Evolutionary conservation across 2,113 vertebrate species (phyloP), one percentile per base, ranked within the genome.

Genomic region (Sturnus vulgaris): DNA sequence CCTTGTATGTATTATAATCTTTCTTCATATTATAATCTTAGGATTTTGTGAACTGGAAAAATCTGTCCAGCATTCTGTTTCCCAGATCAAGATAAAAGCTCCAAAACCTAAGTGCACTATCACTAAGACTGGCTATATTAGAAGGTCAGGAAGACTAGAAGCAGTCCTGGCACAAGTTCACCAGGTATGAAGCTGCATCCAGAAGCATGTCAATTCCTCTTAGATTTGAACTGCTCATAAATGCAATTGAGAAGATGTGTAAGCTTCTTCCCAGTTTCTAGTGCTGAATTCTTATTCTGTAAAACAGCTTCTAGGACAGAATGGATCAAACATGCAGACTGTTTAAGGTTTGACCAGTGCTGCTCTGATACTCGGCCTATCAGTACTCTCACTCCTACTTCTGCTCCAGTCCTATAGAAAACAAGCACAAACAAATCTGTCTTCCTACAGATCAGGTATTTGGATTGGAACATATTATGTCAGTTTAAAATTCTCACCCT

Each of bases 41-140:
- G 99, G 99, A 60, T 95, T 99, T 61, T 92, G 97, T 39, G 97
- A 99, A 72, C 90, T 99, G 81, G 99, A 99, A 84, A 94, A 97
- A 19, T 86, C 92, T 95, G 97, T 99, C 57, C 97, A 95, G 15
- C 70, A 92, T 69, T 98, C 98, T 57, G 90, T 98, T 60, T 96
- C 95, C 20, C 97, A 98, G 52, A 88, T 97, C 27, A 61, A 70
- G 37, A 96, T 96, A 90, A 97, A 94, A 95, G 82, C 82, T 40
- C 97, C 97, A 39, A 98, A 97, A 93, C 96, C 97, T 17, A 98
- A 94, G 95, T 44, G 42, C 49, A 60, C 39, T 33, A 94, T 91
- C 70, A 98, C 98, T 63, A 96, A 97, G 80, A 84, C 94, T 52
- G 97, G 97, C 33, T 98, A 96, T 71, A 89, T 98, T 82, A 98